A percentile compares a stretch with the other conserved stretches of the same genome.
phyloP scores from a whole-genome alignment of 2,888 invertebrate genomes.

The Xanthorhoe spadicearia region DNA sequence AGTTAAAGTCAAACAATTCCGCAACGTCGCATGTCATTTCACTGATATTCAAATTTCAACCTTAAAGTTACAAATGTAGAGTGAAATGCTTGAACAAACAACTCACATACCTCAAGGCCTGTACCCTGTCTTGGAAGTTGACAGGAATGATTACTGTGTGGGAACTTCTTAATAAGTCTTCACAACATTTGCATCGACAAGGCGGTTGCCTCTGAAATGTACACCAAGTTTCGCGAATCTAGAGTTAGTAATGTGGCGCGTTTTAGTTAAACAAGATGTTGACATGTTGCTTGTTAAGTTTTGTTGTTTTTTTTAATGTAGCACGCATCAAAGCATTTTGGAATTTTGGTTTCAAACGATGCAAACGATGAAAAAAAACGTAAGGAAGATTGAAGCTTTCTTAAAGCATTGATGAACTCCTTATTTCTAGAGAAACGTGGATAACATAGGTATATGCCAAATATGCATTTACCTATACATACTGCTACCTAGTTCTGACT shows the following conservation, averaged over 20 bases:
- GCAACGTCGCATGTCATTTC: conserved; percentile 54
- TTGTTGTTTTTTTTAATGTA: background rate
- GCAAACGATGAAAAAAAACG: too few relatives aligned
- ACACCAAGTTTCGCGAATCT: conserved; percentile 62
- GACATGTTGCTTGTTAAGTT: conserved; percentile 15
- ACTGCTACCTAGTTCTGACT: too few relatives aligned
- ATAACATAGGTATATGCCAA: too few relatives aligned
- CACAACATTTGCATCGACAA: conserved; percentile 76
- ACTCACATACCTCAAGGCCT: conserved; percentile 48
- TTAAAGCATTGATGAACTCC: too few relatives aligned
- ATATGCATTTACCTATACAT: too few relatives aligned
- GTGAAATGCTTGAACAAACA: conserved; percentile 50
- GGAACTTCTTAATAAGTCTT: conserved; percentile 79
- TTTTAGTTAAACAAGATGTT: conserved; percentile 43
- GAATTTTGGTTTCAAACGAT: too few relatives aligned
- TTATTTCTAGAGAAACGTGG: too few relatives aligned
- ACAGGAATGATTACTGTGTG: conserved; percentile 76
- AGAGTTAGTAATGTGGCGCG: conserved; percentile 47
- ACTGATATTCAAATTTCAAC: conserved; percentile 42
- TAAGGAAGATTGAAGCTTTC: too few relatives aligned
- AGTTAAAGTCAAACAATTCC: conserved; percentile 35
- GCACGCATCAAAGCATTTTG: background rate
- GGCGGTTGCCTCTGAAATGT: conserved; percentile 57
- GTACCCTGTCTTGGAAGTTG: conserved; percentile 64
- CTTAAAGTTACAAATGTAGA: conserved; percentile 38